Evolutionary conservation across 2,113 vertebrate genomes (phyloP).

Genomic region (Thalassoma bifasciatum): DNA sequence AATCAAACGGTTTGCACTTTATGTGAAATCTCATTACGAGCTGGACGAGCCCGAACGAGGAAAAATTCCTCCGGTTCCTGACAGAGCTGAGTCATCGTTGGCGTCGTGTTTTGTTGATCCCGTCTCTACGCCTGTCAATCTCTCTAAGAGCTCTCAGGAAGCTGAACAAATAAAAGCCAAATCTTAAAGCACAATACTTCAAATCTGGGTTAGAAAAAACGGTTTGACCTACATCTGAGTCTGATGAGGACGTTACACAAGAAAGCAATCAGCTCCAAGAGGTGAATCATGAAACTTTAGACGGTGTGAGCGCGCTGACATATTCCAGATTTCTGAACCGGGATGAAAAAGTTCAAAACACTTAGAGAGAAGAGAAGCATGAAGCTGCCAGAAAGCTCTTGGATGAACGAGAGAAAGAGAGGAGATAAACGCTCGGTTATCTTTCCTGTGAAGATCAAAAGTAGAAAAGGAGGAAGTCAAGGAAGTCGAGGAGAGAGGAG

Average conservation of each 20-base stretch:
- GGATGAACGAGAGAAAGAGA: background rate
- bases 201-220: slow-evolving; percentile 48
- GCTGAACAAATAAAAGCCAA: slow-evolving; percentile 1
- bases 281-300: slow-evolving; percentile 36
- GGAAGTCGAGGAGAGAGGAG: too few relatives aligned
- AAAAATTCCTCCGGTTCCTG: slow-evolving; percentile 40
- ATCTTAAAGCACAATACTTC: background rate
- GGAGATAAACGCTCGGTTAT: too few relatives aligned
- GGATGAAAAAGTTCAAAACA: slow-evolving; percentile 9
- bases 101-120: slow-evolving; percentile 50
- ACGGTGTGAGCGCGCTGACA: slow-evolving; percentile 5
- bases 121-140: slow-evolving; percentile 50
- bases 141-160: slow-evolving; percentile 9
- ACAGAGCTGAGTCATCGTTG: slow-evolving; percentile 36
- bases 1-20: background rate
- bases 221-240: slow-evolving; percentile 43
- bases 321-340: slow-evolving; percentile 37
- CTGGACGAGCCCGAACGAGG: slow-evolving; percentile 38
- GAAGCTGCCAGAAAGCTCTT: background rate
- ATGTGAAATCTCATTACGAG: slow-evolving; percentile 2
- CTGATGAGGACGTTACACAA: slow-evolving; percentile 47
- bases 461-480: too few relatives aligned
- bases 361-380: background rate
- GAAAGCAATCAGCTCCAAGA: slow-evolving; percentile 24
- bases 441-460: background rate